Evolutionary conservation across 1,140 invertebrate species (phyloP).

Genomic region (Mamestra configurata): DNA sequence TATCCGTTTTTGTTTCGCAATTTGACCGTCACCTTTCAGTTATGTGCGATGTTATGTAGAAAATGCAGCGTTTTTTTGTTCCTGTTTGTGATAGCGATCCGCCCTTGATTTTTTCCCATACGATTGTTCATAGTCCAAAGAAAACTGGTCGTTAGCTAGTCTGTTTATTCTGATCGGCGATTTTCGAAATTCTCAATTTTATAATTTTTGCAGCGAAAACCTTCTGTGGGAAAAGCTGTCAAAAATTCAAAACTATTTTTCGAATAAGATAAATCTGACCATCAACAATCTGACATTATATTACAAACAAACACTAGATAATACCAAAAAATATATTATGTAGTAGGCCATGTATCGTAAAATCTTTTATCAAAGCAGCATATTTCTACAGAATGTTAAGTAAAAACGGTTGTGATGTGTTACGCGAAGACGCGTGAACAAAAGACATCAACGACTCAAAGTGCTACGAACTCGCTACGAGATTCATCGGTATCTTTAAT

Average conservation of each 20-base stretch:
- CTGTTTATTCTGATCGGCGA: no score
- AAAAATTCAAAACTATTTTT: no score
- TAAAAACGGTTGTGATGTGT: background rate
- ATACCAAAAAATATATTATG: no score
- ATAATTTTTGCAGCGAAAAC: no score
- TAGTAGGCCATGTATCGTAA: no score
- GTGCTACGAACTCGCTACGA: conserved; percentile 42
- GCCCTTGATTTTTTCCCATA: background rate
- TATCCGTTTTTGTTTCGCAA: conserved; percentile 37
- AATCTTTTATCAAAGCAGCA: background rate
- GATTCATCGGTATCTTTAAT: background rate
- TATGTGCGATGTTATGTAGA: background rate
- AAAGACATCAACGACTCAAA: conserved; percentile 40
- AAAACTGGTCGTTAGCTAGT: background rate
- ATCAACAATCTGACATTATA: no score
- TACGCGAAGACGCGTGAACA: conserved; percentile 19
- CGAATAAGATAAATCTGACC: no score
- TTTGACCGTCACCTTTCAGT: conserved; percentile 36
- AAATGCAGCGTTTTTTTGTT: background rate
- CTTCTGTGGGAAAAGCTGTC: no score
- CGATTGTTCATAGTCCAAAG: background rate
- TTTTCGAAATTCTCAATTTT: no score
- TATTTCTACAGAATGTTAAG: background rate
- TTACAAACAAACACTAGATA: no score
- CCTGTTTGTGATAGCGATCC: background rate